Evolutionary conservation across 2,113 vertebrate genomes (phyloP).

Genomic region (Siphamia tubifer): DNA sequence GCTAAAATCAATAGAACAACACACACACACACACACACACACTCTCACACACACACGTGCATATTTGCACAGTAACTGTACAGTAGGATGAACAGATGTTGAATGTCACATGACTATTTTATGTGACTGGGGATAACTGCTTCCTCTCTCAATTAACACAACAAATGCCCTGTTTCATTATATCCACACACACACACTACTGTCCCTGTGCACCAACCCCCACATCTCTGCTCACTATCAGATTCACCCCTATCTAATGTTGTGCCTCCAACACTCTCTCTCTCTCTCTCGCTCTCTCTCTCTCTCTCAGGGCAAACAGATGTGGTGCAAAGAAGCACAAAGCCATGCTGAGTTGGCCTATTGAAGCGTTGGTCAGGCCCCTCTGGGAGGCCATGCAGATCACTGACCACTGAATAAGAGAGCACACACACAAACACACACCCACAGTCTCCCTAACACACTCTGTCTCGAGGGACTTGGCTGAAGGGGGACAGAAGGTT

Average conservation of each 20-base stretch:
- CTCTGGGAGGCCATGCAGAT: conserved; percentile 64
- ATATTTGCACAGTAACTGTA: background rate
- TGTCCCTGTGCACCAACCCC: conserved; percentile 13
- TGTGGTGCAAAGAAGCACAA: conserved; percentile 64
- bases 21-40: background rate
- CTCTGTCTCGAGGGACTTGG: conserved; percentile 39
- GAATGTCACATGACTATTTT: background rate
- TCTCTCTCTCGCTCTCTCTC: background rate
- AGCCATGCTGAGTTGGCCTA: conserved; percentile 60
- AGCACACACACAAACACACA: conserved; percentile 16
- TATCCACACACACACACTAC: background rate
- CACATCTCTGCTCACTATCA: background rate
- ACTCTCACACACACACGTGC: background rate
- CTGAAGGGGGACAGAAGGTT: conserved; percentile 51
- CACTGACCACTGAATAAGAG: conserved; percentile 73
- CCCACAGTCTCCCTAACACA: conserved; percentile 24
- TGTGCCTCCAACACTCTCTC: background rate
- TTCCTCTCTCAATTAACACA: background rate
- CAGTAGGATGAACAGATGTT: conserved; percentile 10
- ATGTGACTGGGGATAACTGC: background rate
- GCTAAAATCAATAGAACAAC: conserved; percentile 45
- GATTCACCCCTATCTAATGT: background rate
- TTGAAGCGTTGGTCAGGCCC: conserved; percentile 62
- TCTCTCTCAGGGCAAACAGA: conserved; percentile 42
- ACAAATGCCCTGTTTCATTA: background rate